Evolutionary conservation across 2,888 invertebrate genomes (phyloP).

Genomic region (Hybos culiciformis): DNA sequence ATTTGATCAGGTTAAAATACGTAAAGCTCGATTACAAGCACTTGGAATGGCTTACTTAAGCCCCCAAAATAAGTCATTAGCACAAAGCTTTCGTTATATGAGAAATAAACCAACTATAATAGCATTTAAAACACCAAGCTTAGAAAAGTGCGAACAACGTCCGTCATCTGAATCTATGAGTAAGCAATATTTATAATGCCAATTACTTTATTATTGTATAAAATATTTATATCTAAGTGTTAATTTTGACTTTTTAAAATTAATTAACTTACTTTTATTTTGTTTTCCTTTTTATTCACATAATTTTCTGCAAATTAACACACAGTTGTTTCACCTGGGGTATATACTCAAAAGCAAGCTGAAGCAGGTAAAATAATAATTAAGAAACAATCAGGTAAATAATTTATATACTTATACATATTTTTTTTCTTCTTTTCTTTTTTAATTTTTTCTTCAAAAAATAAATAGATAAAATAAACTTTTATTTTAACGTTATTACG

Average conservation of each 20-base stretch:
- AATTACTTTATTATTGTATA: background rate
- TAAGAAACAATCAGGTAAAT: slow-evolving; percentile 20
- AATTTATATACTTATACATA: no score
- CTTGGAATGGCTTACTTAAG: slow-evolving; percentile 55
- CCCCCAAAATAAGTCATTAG: slow-evolving; percentile 65
- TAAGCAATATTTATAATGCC: slow-evolving; percentile 22
- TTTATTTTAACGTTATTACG: no score
- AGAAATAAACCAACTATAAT: slow-evolving; percentile 78
- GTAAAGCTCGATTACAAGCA: slow-evolving; percentile 47
- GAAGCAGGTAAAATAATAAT: slow-evolving; percentile 47
- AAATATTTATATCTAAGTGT: background rate
- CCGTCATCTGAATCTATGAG: slow-evolving; percentile 44
- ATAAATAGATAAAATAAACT: no score
- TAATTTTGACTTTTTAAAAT: no score
- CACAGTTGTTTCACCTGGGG: slow-evolving; percentile 17
- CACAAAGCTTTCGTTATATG: slow-evolving; percentile 83
- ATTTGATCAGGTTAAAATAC: slow-evolving; percentile 53
- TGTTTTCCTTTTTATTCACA: background rate
- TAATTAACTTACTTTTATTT: background rate
- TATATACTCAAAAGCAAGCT: slow-evolving; percentile 36
- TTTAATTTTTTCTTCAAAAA: no score
- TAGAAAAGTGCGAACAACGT: slow-evolving; percentile 51
- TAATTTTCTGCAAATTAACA: background rate
- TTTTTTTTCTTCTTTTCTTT: no score
- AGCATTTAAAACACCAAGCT: slow-evolving; percentile 70